These are phyloP conservation scores for Molossus molossus DNA, from an alignment of 2,797 vertebrate species.

Conservation along the genomic window DNA sequence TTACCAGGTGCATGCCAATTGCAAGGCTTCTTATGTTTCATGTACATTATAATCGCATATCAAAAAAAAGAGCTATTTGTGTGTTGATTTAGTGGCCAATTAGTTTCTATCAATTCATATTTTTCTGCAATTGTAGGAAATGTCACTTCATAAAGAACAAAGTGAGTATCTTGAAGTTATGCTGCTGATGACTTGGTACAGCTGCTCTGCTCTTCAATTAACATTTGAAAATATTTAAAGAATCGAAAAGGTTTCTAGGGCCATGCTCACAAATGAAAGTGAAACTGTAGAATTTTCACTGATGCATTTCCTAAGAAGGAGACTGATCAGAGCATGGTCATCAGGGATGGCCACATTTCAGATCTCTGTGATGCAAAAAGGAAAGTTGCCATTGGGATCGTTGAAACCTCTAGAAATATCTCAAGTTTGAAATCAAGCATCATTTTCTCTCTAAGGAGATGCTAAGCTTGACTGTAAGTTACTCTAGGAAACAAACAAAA, in stretches of 20 bases:
- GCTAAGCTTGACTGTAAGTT: background rate
- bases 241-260: conserved; percentile 33
- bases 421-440: conserved; percentile 19
- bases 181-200: conserved; percentile 49
- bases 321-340: background rate
- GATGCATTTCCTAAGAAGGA: conserved; percentile 17
- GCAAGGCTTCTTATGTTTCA: background rate
- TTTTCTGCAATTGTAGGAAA: conserved; percentile 40
- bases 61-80: background rate
- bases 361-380: background rate
- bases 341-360: background rate
- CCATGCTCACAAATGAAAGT: conserved; percentile 1
- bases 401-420: background rate
- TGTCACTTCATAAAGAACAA: conserved; percentile 50
- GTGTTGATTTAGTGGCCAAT: conserved; percentile 29
- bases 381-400: background rate
- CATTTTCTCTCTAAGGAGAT: conserved; percentile 26
- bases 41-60: conserved; percentile 7
- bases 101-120: conserved; percentile 22
- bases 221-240: conserved; percentile 72
- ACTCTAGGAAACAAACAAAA: background rate
- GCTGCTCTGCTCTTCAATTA: conserved; percentile 68
- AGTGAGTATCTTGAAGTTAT: conserved; percentile 44
- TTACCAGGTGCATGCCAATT: background rate
- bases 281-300: conserved; percentile 21